Evolutionary conservation across 2,888 invertebrate genomes (phyloP), one percentile per base, ranked within the genome.

Genomic region (Disparrhopalites patrizii): DNA sequence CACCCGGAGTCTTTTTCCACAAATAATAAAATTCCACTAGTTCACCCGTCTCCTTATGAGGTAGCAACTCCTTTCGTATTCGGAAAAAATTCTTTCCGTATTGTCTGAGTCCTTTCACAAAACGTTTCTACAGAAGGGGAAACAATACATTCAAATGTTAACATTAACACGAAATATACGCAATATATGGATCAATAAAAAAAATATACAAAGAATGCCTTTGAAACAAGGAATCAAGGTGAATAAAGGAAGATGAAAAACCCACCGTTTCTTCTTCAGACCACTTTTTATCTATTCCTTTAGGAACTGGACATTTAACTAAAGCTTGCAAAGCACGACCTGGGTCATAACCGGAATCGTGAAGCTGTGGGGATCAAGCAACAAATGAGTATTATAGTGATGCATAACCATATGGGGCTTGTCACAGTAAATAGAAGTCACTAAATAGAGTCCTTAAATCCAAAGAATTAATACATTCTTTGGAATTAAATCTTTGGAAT

Each of bases 31-130:
- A 99, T 80, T 97, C 96, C 62, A 99, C 96, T 78, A 99, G 82
- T 80, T 99, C 97, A 64, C 94, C 89, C 77, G 97, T 96, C 79
- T 97, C 95, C 84, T 96, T 94, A 80, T 96, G 93, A 64, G 97
- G 94, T 76, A 99, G 83, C 75, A 97, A 83, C 81, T 99, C 98
- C 81, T 96, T 96, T 76, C 90, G 86, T 77, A 99, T 99, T 78
- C 94, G 89, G 82, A 95, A 95, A 83, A 99, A 99, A 82, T 99
- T 98, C 83, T 99, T 99, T 76, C 99, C 99, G 82, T 95, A 95
- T 80, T 95, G 95, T 73, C 97, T 86, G 76, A 99, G 86, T 75
- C 99, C 99, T 83, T 98, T 98, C 71, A 96, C 94, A 83, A 99
- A 99, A 76, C 93, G 86, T 85, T 98, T 98, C 80, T 87, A 79